Base-by-base conservation (phyloP, 2,888 invertebrate species). In the Nephrotoma flavescens region DNA sequence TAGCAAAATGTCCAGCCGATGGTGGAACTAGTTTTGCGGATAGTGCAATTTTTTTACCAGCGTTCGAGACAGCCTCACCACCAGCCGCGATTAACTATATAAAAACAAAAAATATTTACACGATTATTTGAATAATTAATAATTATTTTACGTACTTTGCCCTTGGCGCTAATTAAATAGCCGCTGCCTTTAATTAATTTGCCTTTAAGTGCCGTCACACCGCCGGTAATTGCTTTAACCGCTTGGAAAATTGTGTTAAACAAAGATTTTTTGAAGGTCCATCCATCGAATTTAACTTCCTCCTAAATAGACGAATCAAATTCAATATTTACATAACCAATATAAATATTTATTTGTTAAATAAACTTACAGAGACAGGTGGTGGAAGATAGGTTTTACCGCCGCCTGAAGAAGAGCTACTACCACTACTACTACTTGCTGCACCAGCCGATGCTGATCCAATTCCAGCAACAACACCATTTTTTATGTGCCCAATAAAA, bases 141-240 rank as follows among this genome's bases (percentile, higher is more conserved):
- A 12, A 83, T 4, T 11, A 6, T 2, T 41, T 5, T 3, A 84
- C 52, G 88, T 88, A 89, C 89, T 89, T 93, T 93, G 41, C 95
- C 95, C 88, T 94, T 93, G 11, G 94, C 93, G 31, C 94, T 93
- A 41, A 95, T 91, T 19, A 94, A 91, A 89, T 94, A 94, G 11
- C 97, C 97, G 86, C 96, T 95, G 83, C 96, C 97, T 92, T 97
- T 97, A 89, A 97, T 95, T 42, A 97, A 92, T 90, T 97, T 96
- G 0, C 97, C 97, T 89, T 96, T 97, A n/a, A 97, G 93, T 42
- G 97, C 97, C 3, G 97, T 95, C 9, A 96, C 95, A 86, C 97
- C 96, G 9, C 97, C 97, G 7, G 96, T 96, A 88, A 97, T 96
- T 12, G 97, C 97, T 90, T 97, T 97, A 0, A 96, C 95, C 0